Evolutionary conservation across 1,140 invertebrate species (phyloP).

Genomic region (Planococcus citri): DNA sequence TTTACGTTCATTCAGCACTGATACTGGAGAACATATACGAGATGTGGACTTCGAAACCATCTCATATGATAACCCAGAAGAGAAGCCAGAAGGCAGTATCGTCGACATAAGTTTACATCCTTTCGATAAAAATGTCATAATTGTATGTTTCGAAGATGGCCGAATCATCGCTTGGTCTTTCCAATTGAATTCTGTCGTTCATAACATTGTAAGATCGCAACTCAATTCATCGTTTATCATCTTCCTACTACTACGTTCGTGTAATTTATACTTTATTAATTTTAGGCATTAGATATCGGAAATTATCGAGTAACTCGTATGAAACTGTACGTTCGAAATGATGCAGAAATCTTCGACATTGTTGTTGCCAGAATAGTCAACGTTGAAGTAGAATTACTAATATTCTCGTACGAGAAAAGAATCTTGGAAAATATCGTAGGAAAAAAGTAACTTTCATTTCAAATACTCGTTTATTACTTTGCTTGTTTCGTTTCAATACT

Average conservation of each 20-base stretch:
- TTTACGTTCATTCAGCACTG: slow-evolving; percentile 43
- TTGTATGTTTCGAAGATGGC: slow-evolving; percentile 22
- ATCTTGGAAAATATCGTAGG: background rate
- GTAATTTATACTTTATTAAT: background rate
- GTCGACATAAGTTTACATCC: slow-evolving; percentile 30
- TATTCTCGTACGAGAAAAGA: background rate
- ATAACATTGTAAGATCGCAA: slow-evolving; percentile 4
- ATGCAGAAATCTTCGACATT: background rate
- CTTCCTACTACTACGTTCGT: background rate
- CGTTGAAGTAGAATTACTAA: background rate
- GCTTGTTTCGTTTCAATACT: too few relatives aligned
- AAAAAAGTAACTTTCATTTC: background rate
- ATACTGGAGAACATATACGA: slow-evolving; percentile 40
- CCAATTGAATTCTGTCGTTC: slow-evolving; percentile 21
- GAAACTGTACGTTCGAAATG: background rate
- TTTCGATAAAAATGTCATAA: slow-evolving; percentile 27
- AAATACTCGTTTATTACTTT: too few relatives aligned
- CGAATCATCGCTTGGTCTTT: slow-evolving; percentile 23
- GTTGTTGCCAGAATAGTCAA: background rate
- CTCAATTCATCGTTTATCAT: background rate
- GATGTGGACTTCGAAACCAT: slow-evolving; percentile 40
- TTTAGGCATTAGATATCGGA: background rate
- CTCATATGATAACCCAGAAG: slow-evolving; percentile 34
- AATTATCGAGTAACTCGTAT: background rate
- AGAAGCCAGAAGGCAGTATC: slow-evolving; percentile 34